Evolutionary conservation across 2,797 vertebrate genomes (phyloP), one percentile per base, ranked within the genome.

Genomic region (Scarus forsteni): DNA sequence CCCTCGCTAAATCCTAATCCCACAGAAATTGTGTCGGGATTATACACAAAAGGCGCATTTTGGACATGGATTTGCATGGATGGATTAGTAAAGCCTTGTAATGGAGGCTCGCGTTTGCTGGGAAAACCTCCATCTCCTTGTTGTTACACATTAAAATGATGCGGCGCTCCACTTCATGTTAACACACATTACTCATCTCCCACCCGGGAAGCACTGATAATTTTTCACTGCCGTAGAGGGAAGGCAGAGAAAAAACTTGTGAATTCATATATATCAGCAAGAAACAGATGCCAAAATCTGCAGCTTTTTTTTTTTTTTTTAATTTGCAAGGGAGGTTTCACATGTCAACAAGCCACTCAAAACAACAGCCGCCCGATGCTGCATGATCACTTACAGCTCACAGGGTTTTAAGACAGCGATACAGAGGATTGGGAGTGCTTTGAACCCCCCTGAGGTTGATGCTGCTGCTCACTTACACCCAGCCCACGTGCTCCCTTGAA

Each of bases 31-130:
- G 90, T 89, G 84, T 89, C 73, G 57, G 92, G 93, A 94, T 94
- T 94, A 93, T 84, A 85, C 89, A 92, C 89, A 93, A 93, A 94
- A 93, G 89, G 85, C 79, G 59, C 83, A 89, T 92, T 93, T 92
- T 88, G 85, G 87, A 89, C 87, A 89, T 85, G 90, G 92, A 93
- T 94, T 94, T 94, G 88, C 89, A 91, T 90, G 91, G 84, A 83
- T 89, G 92, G 91, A 93, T 94, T 94, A 93, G 91, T 71, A 88
- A 85, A 83, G 85, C 90, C 89, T 87, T 92, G 91, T 92, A 93
- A 93, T 92, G 85, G 91, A 92, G 88, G 89, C 85, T 70, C 19
- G 79, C 60, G 73, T 76, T 88, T 83, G 85, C 65, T 50, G 75
- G 73, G 89, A 85, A 27, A 91, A 83, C 69, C 81, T 79, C 75